These are phyloP conservation scores for Panulirus ornatus DNA, from an alignment of 1,140 invertebrate genomes.

Conservation along the genomic window DNA sequence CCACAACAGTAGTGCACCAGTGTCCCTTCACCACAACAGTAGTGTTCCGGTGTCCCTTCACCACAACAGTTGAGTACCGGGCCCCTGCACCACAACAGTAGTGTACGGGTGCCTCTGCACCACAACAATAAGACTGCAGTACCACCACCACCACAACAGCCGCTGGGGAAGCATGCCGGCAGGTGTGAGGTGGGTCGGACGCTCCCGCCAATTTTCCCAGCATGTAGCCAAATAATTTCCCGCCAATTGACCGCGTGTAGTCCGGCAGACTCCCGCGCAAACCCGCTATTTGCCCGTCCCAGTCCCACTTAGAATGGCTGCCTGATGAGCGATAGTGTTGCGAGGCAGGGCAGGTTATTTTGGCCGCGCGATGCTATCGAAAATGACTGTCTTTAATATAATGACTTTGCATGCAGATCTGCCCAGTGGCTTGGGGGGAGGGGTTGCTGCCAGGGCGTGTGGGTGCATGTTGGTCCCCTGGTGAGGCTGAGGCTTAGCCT, in stretches of 20 bases:
- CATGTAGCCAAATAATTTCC: constrained; percentile 46
- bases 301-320: constrained; percentile 48
- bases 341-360: constrained; percentile 24
- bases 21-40: too few relatives aligned
- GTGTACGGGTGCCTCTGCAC: too few relatives aligned
- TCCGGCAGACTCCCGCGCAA: constrained; percentile 15
- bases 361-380: constrained; percentile 36
- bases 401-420: constrained; percentile 53
- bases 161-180: neutral
- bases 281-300: constrained; percentile 49
- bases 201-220: constrained; percentile 40
- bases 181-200: constrained; percentile 37
- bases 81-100: too few relatives aligned
- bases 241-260: constrained; percentile 44
- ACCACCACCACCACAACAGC: too few relatives aligned
- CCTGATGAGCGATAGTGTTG: constrained; percentile 49
- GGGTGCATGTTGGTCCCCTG: too few relatives aligned
- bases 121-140: too few relatives aligned
- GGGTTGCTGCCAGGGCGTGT: too few relatives aligned
- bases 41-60: too few relatives aligned
- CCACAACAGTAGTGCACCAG: too few relatives aligned
- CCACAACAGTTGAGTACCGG: too few relatives aligned
- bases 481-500: too few relatives aligned
- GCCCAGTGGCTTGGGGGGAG: neutral
- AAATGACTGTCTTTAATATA: constrained; percentile 58